Percentiles rank a stretch among this genome's conserved stretches.
Evolutionary conservation across 1,140 invertebrate genomes (phyloP).

Genomic region (Pseudomyrmex dendroicus): DNA sequence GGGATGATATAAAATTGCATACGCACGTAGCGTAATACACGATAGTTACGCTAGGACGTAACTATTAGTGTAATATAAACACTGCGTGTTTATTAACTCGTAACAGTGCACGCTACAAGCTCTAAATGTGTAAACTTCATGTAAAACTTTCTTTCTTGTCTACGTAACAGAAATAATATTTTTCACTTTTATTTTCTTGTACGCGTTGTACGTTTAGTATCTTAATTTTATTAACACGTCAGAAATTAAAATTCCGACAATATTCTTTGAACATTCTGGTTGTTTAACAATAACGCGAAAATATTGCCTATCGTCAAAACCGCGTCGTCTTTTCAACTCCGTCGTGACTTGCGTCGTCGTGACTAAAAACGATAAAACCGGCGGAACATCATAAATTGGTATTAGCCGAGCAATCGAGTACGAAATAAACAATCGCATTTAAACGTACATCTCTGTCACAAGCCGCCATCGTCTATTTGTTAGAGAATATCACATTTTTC

Average conservation of each 20-base stretch:
- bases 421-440: slow-evolving; percentile 76
- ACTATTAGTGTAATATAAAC: slow-evolving; percentile 51
- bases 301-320: slow-evolving; percentile 1
- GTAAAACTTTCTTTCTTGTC: background rate
- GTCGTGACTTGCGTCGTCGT: background rate
- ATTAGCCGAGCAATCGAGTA: slow-evolving; percentile 74
- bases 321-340: slow-evolving; percentile 13
- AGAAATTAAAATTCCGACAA: too few relatives aligned
- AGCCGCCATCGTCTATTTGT: slow-evolving; percentile 72
- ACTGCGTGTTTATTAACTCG: slow-evolving; percentile 44
- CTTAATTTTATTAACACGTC: slow-evolving; percentile 23
- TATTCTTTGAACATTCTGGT: too few relatives aligned
- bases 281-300: too few relatives aligned
- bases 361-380: slow-evolving; percentile 56
- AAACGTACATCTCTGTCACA: slow-evolving; percentile 69
- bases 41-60: background rate
- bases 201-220: too few relatives aligned
- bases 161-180: too few relatives aligned
- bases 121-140: background rate
- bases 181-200: background rate
- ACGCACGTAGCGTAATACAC: background rate
- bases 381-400: slow-evolving; percentile 73
- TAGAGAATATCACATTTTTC: slow-evolving; percentile 75
- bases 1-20: slow-evolving; percentile 33
- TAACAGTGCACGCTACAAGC: slow-evolving; percentile 9